Evolutionary conservation across 2,888 invertebrate genomes (phyloP).

Genomic region (Melanotus villosus): DNA sequence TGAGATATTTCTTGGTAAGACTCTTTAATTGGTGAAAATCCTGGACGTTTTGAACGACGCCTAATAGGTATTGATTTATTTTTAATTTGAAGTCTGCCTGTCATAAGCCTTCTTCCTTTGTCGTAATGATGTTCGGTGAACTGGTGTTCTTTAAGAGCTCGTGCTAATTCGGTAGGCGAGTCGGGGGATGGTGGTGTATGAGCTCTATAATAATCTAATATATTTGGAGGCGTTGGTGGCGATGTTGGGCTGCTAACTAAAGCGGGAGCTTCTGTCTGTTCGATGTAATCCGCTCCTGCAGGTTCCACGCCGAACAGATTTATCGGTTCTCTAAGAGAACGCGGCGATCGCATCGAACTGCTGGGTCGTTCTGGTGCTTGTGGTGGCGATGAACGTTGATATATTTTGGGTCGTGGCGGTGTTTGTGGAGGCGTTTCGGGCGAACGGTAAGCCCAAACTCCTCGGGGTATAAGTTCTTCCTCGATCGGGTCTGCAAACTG

Average conservation of each 20-base stretch:
- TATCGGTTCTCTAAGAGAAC: no score
- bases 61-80: constrained; percentile 18
- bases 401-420: background rate
- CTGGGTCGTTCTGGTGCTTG: background rate
- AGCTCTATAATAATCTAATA: constrained; percentile 12
- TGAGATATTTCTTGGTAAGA: background rate
- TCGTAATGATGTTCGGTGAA: constrained; percentile 34
- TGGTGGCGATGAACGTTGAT: background rate
- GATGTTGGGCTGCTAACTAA: background rate
- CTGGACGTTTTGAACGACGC: background rate
- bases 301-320: constrained; percentile 12
- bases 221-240: constrained; percentile 24
- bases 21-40: background rate
- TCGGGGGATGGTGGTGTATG: constrained; percentile 11
- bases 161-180: background rate
- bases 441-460: constrained; percentile 8
- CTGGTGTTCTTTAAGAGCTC: constrained; percentile 20
- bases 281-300: background rate
- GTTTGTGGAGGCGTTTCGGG: constrained; percentile 21
- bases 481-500: constrained; percentile 1
- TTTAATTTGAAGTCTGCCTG: constrained; percentile 19
- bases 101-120: constrained; percentile 15
- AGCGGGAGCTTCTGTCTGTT: background rate
- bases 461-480: constrained; percentile 8
- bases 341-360: background rate